A percentile compares a stretch with the other conserved stretches of the same genome.
phyloP scores from a whole-genome alignment of 2,888 invertebrate species.

The Criorhina ranunculi region DNA sequence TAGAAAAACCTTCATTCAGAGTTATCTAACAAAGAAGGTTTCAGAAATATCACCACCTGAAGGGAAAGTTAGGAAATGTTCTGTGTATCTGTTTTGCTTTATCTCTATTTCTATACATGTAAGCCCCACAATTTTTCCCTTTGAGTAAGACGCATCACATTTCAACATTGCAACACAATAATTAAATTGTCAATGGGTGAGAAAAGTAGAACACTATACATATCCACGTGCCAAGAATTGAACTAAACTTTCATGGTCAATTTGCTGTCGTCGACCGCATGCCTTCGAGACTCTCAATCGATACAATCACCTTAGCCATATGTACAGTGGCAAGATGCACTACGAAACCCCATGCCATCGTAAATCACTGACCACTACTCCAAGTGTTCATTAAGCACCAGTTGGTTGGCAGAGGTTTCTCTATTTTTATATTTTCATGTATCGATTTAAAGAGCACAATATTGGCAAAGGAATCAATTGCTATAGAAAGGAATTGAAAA shows the following conservation, averaged over 20 bases:
- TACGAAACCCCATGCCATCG: slow-evolving; percentile 38
- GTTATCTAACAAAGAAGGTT: too few species aligned
- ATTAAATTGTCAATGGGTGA: slow-evolving; percentile 8
- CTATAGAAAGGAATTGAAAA: not conserved
- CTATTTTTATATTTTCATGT: slow-evolving; percentile 5
- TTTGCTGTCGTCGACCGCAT: slow-evolving; percentile 27
- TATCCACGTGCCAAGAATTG: slow-evolving; percentile 37
- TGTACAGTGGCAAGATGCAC: slow-evolving; percentile 39
- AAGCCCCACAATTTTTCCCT: not conserved
- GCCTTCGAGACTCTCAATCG: slow-evolving; percentile 38
- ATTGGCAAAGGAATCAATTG: slow-evolving; percentile 36
- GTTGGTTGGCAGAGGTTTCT: not conserved
- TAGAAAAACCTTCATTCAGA: too few species aligned
- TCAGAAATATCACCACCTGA: too few species aligned
- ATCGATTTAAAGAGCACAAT: slow-evolving; percentile 41
- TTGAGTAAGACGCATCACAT: not conserved
- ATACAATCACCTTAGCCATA: slow-evolving; percentile 26
- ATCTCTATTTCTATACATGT: not conserved
- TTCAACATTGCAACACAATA: not conserved
- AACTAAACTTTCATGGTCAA: slow-evolving; percentile 52
- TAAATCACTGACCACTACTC: slow-evolving; percentile 62
- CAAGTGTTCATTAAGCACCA: slow-evolving; percentile 38
- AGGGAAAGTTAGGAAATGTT: too few species aligned
- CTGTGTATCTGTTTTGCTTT: not conserved
- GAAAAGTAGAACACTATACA: not conserved